Base-by-base conservation (phyloP, 2,113 vertebrate genomes). In the Echinops telfairi region DNA sequence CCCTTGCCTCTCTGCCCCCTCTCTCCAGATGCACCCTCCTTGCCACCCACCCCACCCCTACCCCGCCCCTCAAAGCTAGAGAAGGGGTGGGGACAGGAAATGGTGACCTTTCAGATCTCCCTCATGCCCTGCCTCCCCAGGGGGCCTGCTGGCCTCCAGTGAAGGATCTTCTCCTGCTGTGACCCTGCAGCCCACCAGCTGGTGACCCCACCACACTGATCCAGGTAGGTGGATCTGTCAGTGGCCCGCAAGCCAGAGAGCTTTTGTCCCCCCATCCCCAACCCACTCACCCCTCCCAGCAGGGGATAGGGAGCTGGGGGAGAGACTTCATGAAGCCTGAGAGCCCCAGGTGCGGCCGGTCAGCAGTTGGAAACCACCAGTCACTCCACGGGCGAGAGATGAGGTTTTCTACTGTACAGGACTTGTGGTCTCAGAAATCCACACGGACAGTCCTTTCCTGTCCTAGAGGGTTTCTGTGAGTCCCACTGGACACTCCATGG, bases 101-200 rank as follows among this genome's bases (percentile, higher is more conserved):
- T 16, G 71, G 20, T 43, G 57, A 38, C 4, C 40, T 84, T 66
- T 47, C 36, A 6, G 57, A 70, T 31, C 86, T 83, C 76, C 7
- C 6, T 25, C 43, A 12, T 33, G 70, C 17, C 60, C 36, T 17
- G 43, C 16, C 19, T 80, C 53, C 76, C 58, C 3, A 77, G 15
- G 29, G 31, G 90, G n/a, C 58, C 60, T 89, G 47, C 84, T 87
- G 81, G 58, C 79, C 89, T n/a, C 62, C 57, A 88, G n/a, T n/a
- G 9, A 92, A 82, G 36, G n/a, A 29, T 64, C 76, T 38, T 78
- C 71, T 75, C 20, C 33, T 73, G 25, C 88, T 75, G 15, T 33
- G n/a, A 15, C 20, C 0, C 1, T 25, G 25, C 31, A 43, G 33
- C 40, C 33, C 10, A 10, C 14, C 36, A 7, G 22, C 43, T 68